Percentiles rank a stretch among this genome's conserved stretches.
Conservation (phyloP, 2,113 vertebrate genomes). For the Urocolius indicus region DNA sequence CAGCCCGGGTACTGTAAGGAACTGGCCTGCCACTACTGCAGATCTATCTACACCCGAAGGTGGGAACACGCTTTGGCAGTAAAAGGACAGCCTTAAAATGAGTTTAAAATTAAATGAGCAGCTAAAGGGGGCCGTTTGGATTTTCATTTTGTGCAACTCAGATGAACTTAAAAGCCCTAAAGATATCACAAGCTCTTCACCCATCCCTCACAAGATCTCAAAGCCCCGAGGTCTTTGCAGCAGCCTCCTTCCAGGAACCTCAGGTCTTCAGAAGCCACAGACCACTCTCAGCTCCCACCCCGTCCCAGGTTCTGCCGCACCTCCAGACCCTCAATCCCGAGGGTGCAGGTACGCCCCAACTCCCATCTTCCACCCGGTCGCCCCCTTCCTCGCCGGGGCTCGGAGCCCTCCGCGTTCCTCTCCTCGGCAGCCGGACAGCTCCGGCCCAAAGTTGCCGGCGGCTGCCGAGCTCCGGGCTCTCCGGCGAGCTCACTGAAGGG, state of each 20-base stretch:
- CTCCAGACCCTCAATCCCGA: background rate
- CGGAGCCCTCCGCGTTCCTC: background rate
- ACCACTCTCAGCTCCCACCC: background rate
- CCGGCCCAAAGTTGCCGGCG: background rate
- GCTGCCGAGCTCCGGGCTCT: background rate
- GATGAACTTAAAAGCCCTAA: background rate
- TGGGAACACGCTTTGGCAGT: fast-evolving
- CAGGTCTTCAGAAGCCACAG: background rate
- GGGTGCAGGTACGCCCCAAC: background rate
- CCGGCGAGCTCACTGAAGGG: background rate
- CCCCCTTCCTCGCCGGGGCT: background rate
- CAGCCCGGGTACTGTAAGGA: fast-evolving
- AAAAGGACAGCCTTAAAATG: background rate
- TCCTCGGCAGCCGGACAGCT: background rate
- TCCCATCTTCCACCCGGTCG: background rate
- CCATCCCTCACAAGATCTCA: background rate
- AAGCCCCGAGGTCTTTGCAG: fast-evolving
- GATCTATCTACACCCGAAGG: background rate
- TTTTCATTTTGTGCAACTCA: fast-evolving
- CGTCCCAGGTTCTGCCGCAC: background rate
- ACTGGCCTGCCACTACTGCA: background rate
- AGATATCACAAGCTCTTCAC: background rate
- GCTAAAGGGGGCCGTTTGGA: fast-evolving
- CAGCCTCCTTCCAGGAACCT: background rate
- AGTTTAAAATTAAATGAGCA: background rate